These are phyloP conservation scores for Fregetta grallaria DNA, from an alignment of 2,113 vertebrate species.

Conservation along the genomic window DNA sequence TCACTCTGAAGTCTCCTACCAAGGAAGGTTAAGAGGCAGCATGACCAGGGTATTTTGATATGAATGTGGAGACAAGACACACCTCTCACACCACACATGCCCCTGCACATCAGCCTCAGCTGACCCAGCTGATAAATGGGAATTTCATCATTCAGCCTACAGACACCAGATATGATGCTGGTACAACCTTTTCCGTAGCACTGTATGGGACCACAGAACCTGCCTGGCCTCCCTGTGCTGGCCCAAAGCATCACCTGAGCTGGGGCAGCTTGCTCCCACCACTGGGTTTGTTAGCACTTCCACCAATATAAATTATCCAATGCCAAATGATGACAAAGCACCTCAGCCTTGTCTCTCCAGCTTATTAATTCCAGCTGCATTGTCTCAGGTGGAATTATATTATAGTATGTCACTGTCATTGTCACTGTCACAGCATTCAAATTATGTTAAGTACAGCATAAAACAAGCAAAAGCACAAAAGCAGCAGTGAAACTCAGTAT, in stretches of 20 bases:
- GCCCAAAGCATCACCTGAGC: neutral
- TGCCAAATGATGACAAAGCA: neutral
- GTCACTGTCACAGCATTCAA: conserved; percentile 22
- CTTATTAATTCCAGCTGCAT: conserved; percentile 35
- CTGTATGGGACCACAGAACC: neutral
- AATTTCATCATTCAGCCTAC: neutral
- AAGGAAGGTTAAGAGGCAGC: neutral
- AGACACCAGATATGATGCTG: neutral
- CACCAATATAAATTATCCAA: neutral
- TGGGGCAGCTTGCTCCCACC: neutral
- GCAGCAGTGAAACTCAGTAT: neutral
- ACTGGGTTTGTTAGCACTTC: neutral
- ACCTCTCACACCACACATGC: neutral
- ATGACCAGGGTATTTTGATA: neutral
- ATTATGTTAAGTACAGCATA: neutral
- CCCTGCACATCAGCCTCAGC: neutral
- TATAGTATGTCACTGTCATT: neutral
- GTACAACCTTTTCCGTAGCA: neutral
- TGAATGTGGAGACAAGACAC: neutral
- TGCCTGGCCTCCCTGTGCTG: neutral
- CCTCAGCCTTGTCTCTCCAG: neutral
- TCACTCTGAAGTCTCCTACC: neutral
- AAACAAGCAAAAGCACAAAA: conserved; percentile 42
- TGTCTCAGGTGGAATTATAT: conserved; percentile 27
- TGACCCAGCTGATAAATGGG: neutral